These are phyloP conservation scores for Pagetopsis macropterus DNA, from an alignment of 2,797 vertebrate genomes.

Conservation along the genomic window DNA sequence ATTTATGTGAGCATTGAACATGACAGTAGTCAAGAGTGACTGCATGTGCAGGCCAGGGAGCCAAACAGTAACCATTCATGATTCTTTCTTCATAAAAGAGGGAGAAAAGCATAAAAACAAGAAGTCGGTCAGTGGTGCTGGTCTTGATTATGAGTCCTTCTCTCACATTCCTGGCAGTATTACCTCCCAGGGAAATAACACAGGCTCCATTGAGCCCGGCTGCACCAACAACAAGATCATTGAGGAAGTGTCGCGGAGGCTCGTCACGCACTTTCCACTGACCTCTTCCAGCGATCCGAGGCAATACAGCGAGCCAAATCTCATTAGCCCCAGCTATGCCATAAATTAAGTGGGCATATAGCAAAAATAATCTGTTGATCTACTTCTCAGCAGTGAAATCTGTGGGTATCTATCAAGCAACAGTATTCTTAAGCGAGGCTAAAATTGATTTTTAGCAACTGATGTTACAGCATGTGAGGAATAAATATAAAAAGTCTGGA, in stretches of 20 bases:
- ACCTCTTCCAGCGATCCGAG: conserved; percentile 59
- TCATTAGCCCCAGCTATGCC: conserved; percentile 73
- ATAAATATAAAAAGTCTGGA: background rate
- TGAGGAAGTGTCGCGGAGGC: conserved; percentile 74
- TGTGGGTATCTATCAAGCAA: conserved; percentile 41
- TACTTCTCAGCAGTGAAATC: conserved; percentile 51
- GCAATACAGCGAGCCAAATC: conserved; percentile 63
- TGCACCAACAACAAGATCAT: conserved; percentile 77
- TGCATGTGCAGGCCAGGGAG: background rate
- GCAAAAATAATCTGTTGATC: conserved; percentile 67
- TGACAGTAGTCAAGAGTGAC: background rate
- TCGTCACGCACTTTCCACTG: conserved; percentile 75
- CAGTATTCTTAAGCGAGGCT: background rate
- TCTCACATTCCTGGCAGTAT: conserved; percentile 76
- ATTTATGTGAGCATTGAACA: background rate
- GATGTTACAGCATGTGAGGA: background rate
- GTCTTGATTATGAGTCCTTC: conserved; percentile 66
- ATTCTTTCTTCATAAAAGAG: conserved; percentile 30
- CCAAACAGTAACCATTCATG: conserved; percentile 38
- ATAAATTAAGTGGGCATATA: conserved; percentile 69
- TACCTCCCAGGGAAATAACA: conserved; percentile 74
- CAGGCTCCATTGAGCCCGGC: conserved; percentile 72
- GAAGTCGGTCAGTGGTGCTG: conserved; percentile 66
- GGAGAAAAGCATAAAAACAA: conserved; percentile 45
- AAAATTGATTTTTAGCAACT: background rate